A percentile compares a stretch with the other conserved stretches of the same genome.
Conservation (phyloP, 2,797 vertebrate genomes). For the Iguana delicatissima region DNA sequence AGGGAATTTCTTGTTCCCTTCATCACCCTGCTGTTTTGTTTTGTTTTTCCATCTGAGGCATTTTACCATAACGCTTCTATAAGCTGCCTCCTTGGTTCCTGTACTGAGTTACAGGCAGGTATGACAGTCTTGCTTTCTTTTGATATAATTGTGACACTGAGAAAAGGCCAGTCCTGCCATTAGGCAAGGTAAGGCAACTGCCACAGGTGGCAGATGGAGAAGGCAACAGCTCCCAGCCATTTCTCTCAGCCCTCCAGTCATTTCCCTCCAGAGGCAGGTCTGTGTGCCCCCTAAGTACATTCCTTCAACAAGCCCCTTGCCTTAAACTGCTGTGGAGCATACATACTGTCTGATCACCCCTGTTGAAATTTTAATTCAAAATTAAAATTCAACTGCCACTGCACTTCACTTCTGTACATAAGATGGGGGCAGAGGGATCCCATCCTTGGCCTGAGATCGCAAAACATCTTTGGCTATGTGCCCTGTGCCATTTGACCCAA, state of each 20-base stretch:
- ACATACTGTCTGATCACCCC: too few species aligned
- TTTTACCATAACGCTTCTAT: background rate
- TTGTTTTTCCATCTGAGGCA: background rate
- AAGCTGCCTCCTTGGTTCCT: background rate
- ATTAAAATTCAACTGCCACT: background rate
- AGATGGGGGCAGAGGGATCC: background rate
- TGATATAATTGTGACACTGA: background rate
- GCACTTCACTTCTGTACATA: background rate
- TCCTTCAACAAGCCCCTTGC: too few species aligned
- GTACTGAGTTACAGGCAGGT: background rate
- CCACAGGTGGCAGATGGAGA: background rate
- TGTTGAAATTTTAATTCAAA: background rate
- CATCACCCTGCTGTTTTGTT: background rate
- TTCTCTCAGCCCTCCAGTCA: background rate
- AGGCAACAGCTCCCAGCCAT: background rate
- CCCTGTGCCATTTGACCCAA: background rate
- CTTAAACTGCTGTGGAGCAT: too few species aligned
- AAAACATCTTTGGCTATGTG: background rate
- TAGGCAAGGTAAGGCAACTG: background rate
- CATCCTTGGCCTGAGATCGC: background rate
- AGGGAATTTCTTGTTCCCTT: slow-evolving; percentile 36
- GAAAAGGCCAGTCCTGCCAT: background rate
- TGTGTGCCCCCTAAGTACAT: background rate
- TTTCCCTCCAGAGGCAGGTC: background rate
- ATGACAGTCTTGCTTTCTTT: background rate